These are phyloP conservation scores for Mustela nigripes DNA, from an alignment of 2,113 vertebrate species.

Conservation along the genomic window DNA sequence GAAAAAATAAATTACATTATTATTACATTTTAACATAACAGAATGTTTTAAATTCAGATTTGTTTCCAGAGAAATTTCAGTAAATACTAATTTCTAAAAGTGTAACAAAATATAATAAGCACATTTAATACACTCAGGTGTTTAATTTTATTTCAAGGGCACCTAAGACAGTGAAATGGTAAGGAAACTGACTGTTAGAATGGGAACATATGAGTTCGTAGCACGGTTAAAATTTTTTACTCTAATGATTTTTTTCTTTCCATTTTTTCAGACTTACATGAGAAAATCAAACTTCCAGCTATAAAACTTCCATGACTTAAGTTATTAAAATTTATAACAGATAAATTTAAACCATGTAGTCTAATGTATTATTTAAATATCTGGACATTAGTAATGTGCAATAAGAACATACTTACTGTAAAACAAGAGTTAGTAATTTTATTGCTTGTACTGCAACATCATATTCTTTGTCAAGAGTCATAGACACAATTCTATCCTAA, in stretches of 20 bases:
- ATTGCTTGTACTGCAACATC: slow-evolving; percentile 99
- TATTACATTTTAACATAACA: neutral
- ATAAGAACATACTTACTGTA: slow-evolving; percentile 94
- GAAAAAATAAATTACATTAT: neutral
- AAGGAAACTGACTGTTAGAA: slow-evolving; percentile 30
- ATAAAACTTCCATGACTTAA: slow-evolving; percentile 8
- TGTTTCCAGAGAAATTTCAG: slow-evolving; percentile 16
- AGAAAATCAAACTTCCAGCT: slow-evolving; percentile 35
- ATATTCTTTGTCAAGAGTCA: slow-evolving; percentile 99
- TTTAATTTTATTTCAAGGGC: slow-evolving; percentile 50
- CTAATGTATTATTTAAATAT: slow-evolving; percentile 32
- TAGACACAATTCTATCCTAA: slow-evolving; percentile 99
- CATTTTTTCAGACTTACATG: neutral
- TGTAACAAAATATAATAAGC: slow-evolving; percentile 13
- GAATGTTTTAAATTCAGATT: slow-evolving; percentile 15
- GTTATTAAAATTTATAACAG: slow-evolving; percentile 48
- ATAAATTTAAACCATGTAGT: slow-evolving; percentile 53
- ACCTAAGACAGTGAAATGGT: slow-evolving; percentile 2
- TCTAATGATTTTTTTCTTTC: neutral
- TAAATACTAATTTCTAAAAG: slow-evolving; percentile 49
- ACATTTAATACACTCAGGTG: neutral
- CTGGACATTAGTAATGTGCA: neutral
- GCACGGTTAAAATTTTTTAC: neutral
- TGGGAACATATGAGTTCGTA: neutral
- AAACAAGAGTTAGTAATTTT: slow-evolving; percentile 98